These are phyloP conservation scores for Sarcophaga variegata DNA, from an alignment of 2,888 invertebrate species.

Conservation along the genomic window DNA sequence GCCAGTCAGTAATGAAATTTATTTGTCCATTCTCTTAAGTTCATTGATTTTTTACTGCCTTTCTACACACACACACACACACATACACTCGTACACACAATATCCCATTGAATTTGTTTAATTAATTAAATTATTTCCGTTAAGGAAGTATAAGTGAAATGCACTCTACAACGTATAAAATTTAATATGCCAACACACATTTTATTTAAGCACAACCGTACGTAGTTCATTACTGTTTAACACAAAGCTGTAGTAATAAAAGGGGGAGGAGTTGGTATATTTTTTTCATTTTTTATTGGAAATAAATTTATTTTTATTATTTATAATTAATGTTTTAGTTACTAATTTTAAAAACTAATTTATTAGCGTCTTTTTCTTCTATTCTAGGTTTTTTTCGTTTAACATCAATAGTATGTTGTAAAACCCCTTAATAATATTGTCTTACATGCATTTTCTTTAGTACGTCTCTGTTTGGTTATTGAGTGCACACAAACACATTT, in stretches of 20 bases:
- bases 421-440: background rate
- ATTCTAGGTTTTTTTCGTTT: background rate
- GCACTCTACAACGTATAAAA: slow-evolving; percentile 5
- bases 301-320: too few relatives aligned
- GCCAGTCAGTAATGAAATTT: background rate
- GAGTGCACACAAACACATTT: background rate
- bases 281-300: too few relatives aligned
- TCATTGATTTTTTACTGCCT: slow-evolving; percentile 49
- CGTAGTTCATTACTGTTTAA: slow-evolving; percentile 24
- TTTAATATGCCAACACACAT: background rate
- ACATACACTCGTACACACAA: background rate
- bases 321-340: too few relatives aligned
- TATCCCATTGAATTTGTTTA: slow-evolving; percentile 36
- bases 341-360: too few relatives aligned
- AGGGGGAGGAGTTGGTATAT: background rate
- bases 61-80: slow-evolving; percentile 1
- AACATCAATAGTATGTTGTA: background rate
- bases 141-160: slow-evolving; percentile 60
- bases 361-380: too few relatives aligned
- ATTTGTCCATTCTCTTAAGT: slow-evolving; percentile 20
- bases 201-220: background rate
- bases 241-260: slow-evolving; percentile 3
- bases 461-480: background rate
- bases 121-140: slow-evolving; percentile 65
- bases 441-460: background rate